Percentiles rank a stretch among this genome's conserved stretches.
Evolutionary conservation across 2,113 vertebrate genomes (phyloP).

Genomic region (Pelusios castaneus): DNA sequence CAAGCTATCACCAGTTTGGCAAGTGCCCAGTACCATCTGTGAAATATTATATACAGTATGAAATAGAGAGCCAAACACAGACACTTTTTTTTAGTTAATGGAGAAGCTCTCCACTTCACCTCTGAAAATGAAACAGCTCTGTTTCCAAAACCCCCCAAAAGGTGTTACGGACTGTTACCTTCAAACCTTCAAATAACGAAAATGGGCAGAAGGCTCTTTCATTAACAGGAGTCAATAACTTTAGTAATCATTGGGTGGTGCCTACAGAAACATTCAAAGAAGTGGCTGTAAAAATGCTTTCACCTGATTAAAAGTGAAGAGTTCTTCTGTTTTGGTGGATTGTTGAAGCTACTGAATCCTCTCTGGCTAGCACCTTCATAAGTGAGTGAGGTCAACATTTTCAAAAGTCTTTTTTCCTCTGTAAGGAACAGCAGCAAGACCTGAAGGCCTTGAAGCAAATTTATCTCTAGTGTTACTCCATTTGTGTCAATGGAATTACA

Average conservation of each 20-base stretch:
- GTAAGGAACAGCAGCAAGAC: neutral
- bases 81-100: constrained; percentile 46
- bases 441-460: neutral
- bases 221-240: neutral
- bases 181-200: constrained; percentile 15
- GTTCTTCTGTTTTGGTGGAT: neutral
- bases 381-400: neutral
- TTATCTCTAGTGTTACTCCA: neutral
- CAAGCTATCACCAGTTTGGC: constrained; percentile 65
- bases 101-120: constrained; percentile 55
- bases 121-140: constrained; percentile 34
- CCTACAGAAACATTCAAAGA: constrained; percentile 12
- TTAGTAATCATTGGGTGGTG: neutral
- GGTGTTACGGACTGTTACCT: too few species aligned
- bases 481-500: neutral
- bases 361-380: constrained; percentile 11
- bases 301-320: neutral
- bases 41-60: constrained; percentile 42
- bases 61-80: constrained; percentile 70
- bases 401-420: neutral
- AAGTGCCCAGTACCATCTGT: constrained; percentile 73
- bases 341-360: neutral
- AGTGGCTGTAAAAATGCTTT: constrained; percentile 24
- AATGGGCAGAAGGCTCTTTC: constrained; percentile 29
- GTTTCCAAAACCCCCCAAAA: constrained; percentile 45